Evolutionary conservation across 2,888 invertebrate genomes (phyloP), one percentile per base, ranked within the genome.

Genomic region (Drosophila seclusa): DNA sequence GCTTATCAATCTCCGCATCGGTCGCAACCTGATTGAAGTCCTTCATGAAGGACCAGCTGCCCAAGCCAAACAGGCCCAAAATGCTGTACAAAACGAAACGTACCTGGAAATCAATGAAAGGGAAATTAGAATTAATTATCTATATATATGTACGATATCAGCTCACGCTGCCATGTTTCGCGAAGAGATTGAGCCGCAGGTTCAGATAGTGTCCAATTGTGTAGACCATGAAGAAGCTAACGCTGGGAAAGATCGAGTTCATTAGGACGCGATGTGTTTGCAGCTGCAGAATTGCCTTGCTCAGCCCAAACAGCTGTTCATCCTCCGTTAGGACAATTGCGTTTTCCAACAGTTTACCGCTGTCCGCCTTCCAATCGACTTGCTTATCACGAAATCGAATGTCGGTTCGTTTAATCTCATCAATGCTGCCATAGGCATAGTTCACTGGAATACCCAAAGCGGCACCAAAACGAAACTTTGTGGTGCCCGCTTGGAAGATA

Each of bases 271-370:
- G 94, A 68, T 94, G 92, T 45, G 95, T 95, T 73, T 95, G 94
- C 4, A 95, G 91, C 93, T 95, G 94, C 67, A 96, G 91, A 60
- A 98, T 94, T 92, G 97, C 96, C 80, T 96, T 94, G 67, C 97
- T 97, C 32, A 98, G 95, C 1, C 96, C 97, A 94, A 97, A 98
- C 71, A 96, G 94, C 91, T 97, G 95, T 13, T 97, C 97, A 73
- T 96, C 95, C 74, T 97, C 96, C 18, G 96, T 95, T n/a, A 98
- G 91, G 4, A 97, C 92, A 34, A 97, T 90, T 0, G 97, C 94
- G 18, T 96, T 93, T 58, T 95, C 92, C 52, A 98, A 93, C 64
- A 95, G 92, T 79, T 94, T 92, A 0, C 96, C 96, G 67, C 94
- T 94, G 67, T 95, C 94, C 1, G 95, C 94, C 40, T 94, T 93